Base-by-base conservation (phyloP, 1,140 invertebrate genomes). In the Pentalonia nigronervosa region DNA sequence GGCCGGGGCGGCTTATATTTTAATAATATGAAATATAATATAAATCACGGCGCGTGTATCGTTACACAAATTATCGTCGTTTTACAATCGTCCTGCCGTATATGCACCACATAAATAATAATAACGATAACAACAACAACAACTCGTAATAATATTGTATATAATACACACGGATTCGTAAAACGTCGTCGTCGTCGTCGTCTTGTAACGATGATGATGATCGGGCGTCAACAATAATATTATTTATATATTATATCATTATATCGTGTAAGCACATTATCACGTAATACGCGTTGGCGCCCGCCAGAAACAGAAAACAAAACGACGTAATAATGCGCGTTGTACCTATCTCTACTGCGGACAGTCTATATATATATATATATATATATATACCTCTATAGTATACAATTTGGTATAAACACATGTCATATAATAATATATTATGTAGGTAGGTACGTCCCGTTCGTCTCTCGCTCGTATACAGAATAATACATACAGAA, bases 201-300 rank as follows among this genome's bases (percentile, higher is more conserved):
- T 76, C 60, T 4, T 76, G 6, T n/a, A 76, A 76, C 60, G 60
- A n/a, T 76, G 60, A 76, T 34, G 30, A 76, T 76, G 60, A 76
- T 76, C 60, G 60, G 14, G 50, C 50, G 21, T 21, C 50, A 53
- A 53, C 21, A n/a, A 76, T 76, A 67, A 30, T 67, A 67, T 67
- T 34, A 67, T 67, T n/a, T 17, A 60, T 67, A 41, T 41, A 41
- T 41, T n/a, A 41, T 41, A 41, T 41, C n/a, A 41, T 41, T 41
- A 41, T 76, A 76, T 76, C n/a, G 14, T 76, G 60, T 76, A 76
- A 30, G 60, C 60, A 34, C 60, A 76, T 76, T 76, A 76, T 76
- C 60, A 76, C 60, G n/a, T 76, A 76, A 76, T 76, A 76, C n/a
- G 17, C 60, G 60, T 76, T 76, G 60, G 60, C 60, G 60, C 60